These are phyloP conservation scores for Drosophila buzzatii DNA, from an alignment of 2,888 invertebrate species.

Conservation along the genomic window DNA sequence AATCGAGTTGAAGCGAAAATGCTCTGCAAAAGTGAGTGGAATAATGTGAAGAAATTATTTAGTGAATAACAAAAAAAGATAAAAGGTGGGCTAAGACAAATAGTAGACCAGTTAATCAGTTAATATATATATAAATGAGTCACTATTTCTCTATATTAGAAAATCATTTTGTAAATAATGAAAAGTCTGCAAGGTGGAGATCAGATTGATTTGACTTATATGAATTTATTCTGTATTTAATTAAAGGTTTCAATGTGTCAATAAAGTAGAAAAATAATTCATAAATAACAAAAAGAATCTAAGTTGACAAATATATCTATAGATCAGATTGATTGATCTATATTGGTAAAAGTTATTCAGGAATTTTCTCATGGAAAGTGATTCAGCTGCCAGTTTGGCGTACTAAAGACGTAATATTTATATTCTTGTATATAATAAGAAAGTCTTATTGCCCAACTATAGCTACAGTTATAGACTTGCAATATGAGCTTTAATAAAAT, in stretches of 20 bases:
- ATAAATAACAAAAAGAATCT: too few relatives aligned
- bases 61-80: background rate
- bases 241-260: too few relatives aligned
- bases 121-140: background rate
- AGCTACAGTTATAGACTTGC: background rate
- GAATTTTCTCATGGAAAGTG: background rate
- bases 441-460: background rate
- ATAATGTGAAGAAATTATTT: background rate
- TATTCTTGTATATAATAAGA: background rate
- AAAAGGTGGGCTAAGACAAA: background rate
- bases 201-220: too few relatives aligned
- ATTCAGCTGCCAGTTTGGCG: background rate
- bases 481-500: slow-evolving; percentile 13
- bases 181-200: background rate
- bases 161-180: background rate
- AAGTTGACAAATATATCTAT: background rate
- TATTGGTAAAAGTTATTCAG: background rate
- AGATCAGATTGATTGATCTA: background rate
- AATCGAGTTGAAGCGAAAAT: slow-evolving; percentile 17
- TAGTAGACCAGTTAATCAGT: background rate
- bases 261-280: too few relatives aligned
- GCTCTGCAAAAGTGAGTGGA: background rate
- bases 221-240: too few relatives aligned
- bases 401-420: background rate
- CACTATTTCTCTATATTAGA: background rate